Conservation (phyloP, 1,140 invertebrate genomes). For the Panagrolaimus sp. region DNA sequence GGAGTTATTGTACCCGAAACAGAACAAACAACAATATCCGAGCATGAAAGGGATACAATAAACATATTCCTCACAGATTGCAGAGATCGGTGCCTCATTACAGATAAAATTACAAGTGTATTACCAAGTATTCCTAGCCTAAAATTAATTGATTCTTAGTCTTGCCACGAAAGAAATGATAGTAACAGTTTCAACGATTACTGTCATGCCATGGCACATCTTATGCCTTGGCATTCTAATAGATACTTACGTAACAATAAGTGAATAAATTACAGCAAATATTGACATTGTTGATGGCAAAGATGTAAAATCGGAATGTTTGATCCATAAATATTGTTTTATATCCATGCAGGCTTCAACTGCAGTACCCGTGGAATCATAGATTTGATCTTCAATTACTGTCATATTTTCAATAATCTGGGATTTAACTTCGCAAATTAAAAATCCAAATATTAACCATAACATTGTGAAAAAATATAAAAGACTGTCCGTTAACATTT, state of each 20-base stretch:
- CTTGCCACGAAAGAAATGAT: neutral
- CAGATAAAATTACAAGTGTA: conserved; percentile 36
- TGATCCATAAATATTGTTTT: conserved; percentile 36
- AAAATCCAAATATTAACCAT: too few relatives aligned
- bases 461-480: too few relatives aligned
- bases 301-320: conserved; percentile 33
- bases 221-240: neutral
- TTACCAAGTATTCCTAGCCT: conserved; percentile 41
- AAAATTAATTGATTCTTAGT: neutral
- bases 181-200: neutral
- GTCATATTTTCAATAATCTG: too few relatives aligned
- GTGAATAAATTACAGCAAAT: conserved; percentile 39
- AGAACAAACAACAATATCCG: conserved; percentile 57
- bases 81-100: conserved; percentile 63
- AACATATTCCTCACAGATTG: conserved; percentile 58
- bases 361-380: too few relatives aligned
- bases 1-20: conserved; percentile 57
- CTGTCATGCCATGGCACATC: neutral
- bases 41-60: conserved; percentile 56
- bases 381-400: too few relatives aligned
- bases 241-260: conserved; percentile 39
- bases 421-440: too few relatives aligned
- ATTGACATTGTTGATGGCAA: conserved; percentile 38
- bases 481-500: too few relatives aligned
- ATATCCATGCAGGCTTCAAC: conserved; percentile 27